Conservation (phyloP, 2,113 vertebrate species). For the Xiphophorus maculatus region DNA sequence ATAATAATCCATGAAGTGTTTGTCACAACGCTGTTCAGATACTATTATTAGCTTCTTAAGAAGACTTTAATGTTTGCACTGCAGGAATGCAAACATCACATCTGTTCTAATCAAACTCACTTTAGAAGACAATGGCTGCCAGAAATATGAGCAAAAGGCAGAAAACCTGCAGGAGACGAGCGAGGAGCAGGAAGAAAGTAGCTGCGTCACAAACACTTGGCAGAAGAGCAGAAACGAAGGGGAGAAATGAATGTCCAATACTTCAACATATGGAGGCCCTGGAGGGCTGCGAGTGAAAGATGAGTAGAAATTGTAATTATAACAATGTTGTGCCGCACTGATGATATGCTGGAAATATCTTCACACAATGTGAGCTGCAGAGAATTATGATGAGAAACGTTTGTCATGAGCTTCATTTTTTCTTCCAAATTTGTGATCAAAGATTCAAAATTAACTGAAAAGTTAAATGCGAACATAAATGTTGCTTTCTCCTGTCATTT, state of each 20-base stretch:
- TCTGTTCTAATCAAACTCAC: conserved; percentile 11
- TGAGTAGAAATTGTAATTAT: conserved; percentile 55
- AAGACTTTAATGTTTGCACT: neutral
- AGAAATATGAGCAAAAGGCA: conserved; percentile 19
- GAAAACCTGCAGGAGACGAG: conserved; percentile 31
- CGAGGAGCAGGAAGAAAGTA: conserved; percentile 6
- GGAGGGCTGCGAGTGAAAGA: conserved; percentile 43
- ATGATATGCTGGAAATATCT: conserved; percentile 42
- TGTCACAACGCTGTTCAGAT: neutral
- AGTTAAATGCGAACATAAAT: neutral
- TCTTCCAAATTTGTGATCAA: neutral
- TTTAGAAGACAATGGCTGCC: neutral
- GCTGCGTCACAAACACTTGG: conserved; percentile 52
- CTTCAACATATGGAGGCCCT: conserved; percentile 64
- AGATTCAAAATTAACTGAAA: neutral
- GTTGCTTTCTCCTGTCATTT: no score
- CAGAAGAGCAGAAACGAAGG: conserved; percentile 41
- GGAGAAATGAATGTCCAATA: conserved; percentile 44
- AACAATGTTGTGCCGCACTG: conserved; percentile 54
- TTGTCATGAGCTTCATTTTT: neutral
- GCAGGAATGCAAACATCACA: neutral
- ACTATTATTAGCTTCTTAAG: neutral
- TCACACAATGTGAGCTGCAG: conserved; percentile 30
- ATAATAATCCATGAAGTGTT: neutral
- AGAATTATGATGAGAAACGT: conserved; percentile 14